Evolutionary conservation across 2,888 invertebrate genomes (phyloP), one percentile per base, ranked within the genome.

Genomic region (Drosophila nr. medialis): DNA sequence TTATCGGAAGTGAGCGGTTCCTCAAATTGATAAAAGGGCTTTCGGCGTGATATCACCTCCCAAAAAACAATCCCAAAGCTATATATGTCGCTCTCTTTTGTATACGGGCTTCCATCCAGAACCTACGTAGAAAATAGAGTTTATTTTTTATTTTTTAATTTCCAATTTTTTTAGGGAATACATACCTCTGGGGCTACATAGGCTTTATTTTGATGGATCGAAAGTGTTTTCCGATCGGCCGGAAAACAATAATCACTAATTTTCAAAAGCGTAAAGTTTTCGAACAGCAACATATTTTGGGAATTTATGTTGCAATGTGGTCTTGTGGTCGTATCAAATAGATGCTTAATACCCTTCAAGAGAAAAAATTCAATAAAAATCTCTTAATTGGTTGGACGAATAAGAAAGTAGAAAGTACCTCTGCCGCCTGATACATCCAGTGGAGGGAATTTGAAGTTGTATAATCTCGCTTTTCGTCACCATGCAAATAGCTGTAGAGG

Each of bases 161-260:
- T 18, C 27, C 18, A 1, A 15, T 27, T 15, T 0, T 7, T 27
- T 38, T 38, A 38, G 1, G 29, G 7, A 5, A 10, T 24, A 30
- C 56, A 42, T 15, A 61, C 61, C 61, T 61, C 61, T 27, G 61
- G 51, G 18, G 61, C 38, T n/a, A 29, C 38, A 40, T 61, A 61
- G 1, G 42, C 42, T 7, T n/a, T 42, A 18, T 56, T 15, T 56
- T 30, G 21, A 32, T 32, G 11, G 11, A 2, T 4, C 5, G 15
- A 18, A 21, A 4, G 42, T 4, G 2, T 4, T 2, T 10, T 1
- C 11, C 2, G 2, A 21, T 51, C 32, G 5, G 27, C 38, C 13
- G 40, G 50, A 18, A n/a, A 49, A 29, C 15, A 49, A 49, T 34
- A 36, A 10, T 38, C 60, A 30, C 50, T 38, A 10, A 60, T 55